Conservation (phyloP, 2,888 invertebrate genomes). For the Eupithecia tripunctaria region DNA sequence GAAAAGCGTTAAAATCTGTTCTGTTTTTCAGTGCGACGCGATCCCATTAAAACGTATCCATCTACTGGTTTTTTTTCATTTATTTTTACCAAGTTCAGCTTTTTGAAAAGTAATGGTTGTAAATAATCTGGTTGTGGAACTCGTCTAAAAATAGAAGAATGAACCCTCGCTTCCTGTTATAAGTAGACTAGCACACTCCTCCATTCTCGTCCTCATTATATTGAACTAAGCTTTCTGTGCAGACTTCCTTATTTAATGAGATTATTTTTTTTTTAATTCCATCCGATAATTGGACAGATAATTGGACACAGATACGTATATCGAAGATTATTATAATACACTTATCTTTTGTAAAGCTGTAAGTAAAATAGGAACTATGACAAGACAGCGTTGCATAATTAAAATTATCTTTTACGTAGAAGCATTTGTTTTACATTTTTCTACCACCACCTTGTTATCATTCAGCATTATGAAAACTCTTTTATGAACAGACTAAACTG, state of each 20-base stretch:
- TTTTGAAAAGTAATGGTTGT: conserved; percentile 12
- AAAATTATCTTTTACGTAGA: too few relatives aligned
- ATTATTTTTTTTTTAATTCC: conserved; percentile 19
- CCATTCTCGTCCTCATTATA: conserved; percentile 35
- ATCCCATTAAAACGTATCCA: not conserved
- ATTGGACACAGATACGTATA: not conserved
- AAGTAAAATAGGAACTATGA: too few relatives aligned
- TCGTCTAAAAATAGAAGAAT: conserved; percentile 34
- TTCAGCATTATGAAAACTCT: not conserved
- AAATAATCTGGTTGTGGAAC: conserved; percentile 25
- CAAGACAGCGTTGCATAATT: too few relatives aligned
- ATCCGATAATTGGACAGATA: conserved; percentile 6
- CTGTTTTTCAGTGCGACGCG: not conserved
- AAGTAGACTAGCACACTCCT: conserved; percentile 21
- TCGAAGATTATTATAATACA: too few relatives aligned
- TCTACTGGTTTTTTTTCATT: not conserved
- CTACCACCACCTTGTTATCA: not conserved
- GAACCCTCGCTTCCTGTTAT: conserved; percentile 31
- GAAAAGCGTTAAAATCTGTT: not conserved
- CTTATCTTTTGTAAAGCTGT: too few relatives aligned
- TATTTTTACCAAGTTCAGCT: not conserved
- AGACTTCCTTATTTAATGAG: conserved; percentile 29
- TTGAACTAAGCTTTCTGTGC: conserved; percentile 28
- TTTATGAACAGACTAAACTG: conserved; percentile 2
- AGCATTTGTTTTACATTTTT: not conserved